Conservation (phyloP, 2,113 vertebrate species). For the Trogon surrucura region DNA sequence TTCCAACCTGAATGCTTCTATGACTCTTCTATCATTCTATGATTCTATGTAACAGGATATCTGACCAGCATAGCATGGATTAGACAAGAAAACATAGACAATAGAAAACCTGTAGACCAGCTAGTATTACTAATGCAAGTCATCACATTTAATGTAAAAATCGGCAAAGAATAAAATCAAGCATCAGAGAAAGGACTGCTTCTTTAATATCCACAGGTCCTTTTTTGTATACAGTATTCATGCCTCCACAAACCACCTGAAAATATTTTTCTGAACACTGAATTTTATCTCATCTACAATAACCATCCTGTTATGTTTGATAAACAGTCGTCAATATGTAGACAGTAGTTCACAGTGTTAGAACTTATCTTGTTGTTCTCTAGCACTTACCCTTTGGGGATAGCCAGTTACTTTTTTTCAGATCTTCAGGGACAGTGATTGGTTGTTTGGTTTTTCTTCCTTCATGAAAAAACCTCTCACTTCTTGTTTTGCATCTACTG, state of each 20-base stretch:
- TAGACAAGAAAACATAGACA: neutral
- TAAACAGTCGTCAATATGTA: neutral
- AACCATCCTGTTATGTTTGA: neutral
- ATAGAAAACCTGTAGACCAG: neutral
- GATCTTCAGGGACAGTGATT: fast-evolving
- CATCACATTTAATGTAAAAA: neutral
- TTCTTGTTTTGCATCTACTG: neutral
- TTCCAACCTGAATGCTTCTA: no score
- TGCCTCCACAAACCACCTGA: neutral
- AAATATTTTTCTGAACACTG: neutral
- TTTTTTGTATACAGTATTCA: neutral
- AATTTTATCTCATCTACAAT: neutral
- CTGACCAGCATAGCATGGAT: neutral
- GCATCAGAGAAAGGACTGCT: neutral
- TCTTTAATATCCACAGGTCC: neutral
- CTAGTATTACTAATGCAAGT: neutral
- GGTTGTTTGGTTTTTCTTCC: neutral
- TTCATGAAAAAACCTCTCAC: neutral
- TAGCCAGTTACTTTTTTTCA: neutral
- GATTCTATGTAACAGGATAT: neutral
- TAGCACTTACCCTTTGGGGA: neutral
- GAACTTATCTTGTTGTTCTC: neutral
- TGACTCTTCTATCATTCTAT: no score
- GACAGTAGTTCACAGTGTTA: neutral
- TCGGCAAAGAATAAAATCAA: neutral